Percentiles rank a stretch among this genome's conserved stretches.
These are phyloP conservation scores for Achlya flavicornis DNA, from an alignment of 2,888 invertebrate genomes.

Conservation along the genomic window DNA sequence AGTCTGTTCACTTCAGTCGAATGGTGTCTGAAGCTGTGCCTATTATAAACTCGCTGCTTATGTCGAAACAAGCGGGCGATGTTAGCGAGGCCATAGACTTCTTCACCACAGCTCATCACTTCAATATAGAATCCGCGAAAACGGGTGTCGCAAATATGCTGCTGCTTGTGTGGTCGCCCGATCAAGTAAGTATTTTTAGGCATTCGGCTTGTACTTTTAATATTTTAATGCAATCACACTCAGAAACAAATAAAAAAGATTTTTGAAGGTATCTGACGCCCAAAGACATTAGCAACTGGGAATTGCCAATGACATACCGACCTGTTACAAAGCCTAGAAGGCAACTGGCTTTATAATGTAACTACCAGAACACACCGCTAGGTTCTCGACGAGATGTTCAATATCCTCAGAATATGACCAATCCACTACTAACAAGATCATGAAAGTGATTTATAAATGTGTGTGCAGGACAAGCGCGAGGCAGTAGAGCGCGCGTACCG, in stretches of 20 bases:
- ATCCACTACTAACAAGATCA: too few relatives aligned
- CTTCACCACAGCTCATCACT: conserved; percentile 91
- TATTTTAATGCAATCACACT: too few relatives aligned
- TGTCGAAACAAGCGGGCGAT: conserved; percentile 89
- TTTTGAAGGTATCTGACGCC: too few relatives aligned
- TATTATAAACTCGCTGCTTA: conserved; percentile 88
- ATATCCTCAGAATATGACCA: too few relatives aligned
- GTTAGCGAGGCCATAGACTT: conserved; percentile 95
- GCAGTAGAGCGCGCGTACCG: conserved; percentile 91
- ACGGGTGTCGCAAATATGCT: conserved; percentile 90
- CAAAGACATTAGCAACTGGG: too few relatives aligned
- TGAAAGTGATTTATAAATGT: neutral
- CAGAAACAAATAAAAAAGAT: too few relatives aligned
- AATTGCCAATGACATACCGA: too few relatives aligned
- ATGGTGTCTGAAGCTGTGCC: conserved; percentile 76
- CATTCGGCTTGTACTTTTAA: too few relatives aligned
- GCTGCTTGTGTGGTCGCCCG: conserved; percentile 91
- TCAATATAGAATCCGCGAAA: conserved; percentile 89
- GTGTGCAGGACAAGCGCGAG: conserved; percentile 83
- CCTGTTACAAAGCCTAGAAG: too few relatives aligned
- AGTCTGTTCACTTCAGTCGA: conserved; percentile 81
- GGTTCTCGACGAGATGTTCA: too few relatives aligned
- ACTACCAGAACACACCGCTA: too few relatives aligned
- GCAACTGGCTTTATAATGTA: too few relatives aligned
- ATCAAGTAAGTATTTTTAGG: conserved; percentile 76